A percentile compares a stretch with the other conserved stretches of the same genome.
phyloP scores from a whole-genome alignment of 2,797 vertebrate genomes.

The Bradypodion pumilum region DNA sequence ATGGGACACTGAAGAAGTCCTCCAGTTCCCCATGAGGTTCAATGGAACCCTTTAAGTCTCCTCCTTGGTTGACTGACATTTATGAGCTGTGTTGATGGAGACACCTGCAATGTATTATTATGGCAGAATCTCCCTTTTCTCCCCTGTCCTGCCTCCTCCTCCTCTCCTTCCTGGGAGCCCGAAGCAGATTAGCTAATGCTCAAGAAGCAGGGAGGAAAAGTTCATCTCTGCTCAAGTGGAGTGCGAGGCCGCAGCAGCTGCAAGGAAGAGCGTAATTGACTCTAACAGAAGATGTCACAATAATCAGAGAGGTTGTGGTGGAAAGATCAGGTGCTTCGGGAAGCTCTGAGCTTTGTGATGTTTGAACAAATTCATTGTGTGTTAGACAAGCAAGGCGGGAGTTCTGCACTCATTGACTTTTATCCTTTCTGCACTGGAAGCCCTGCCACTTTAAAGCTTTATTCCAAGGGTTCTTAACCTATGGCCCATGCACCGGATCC shows the following conservation, averaged over 20 bases:
- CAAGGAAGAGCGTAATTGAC: slow-evolving; percentile 4
- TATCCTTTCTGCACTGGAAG: neutral
- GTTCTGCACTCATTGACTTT: neutral
- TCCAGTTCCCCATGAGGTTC: neutral
- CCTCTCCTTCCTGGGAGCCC: neutral
- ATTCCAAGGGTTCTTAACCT: no score
- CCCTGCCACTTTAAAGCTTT: neutral
- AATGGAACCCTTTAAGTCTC: neutral
- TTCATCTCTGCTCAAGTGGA: neutral
- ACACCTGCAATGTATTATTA: neutral
- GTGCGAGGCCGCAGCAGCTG: neutral
- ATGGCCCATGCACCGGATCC: no score
- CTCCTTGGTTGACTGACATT: neutral
- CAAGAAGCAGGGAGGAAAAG: neutral
- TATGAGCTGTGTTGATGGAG: no score
- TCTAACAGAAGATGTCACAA: slow-evolving; percentile 28
- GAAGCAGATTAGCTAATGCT: neutral
- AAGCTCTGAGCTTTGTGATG: neutral
- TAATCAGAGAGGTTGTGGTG: slow-evolving; percentile 11
- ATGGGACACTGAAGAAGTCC: neutral
- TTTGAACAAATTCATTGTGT: slow-evolving; percentile 8
- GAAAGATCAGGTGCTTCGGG: slow-evolving; percentile 1
- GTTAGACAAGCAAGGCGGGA: neutral
- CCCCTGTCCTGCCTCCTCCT: no score
- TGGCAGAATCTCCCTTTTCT: no score